A percentile compares a stretch with the other conserved stretches of the same genome.
Conservation (phyloP, 2,888 invertebrate genomes). For the Tinea pellionella region DNA sequence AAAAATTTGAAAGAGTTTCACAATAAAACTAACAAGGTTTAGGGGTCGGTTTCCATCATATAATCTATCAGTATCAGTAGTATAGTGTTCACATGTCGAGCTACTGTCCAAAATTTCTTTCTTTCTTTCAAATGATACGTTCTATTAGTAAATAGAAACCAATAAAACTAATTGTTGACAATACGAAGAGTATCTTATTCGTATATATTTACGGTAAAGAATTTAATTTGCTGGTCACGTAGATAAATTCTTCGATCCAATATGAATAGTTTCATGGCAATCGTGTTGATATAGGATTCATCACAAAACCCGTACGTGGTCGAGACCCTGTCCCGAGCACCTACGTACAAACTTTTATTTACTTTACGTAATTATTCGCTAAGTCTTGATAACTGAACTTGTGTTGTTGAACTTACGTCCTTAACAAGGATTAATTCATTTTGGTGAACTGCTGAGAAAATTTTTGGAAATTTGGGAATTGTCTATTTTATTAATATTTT, state of each 20-base stretch:
- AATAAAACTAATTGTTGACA: background rate
- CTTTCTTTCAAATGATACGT: background rate
- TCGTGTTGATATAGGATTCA: slow-evolving; percentile 5
- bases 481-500: too few relatives aligned
- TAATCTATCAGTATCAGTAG: too few relatives aligned
- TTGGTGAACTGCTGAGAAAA: background rate
- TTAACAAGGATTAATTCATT: slow-evolving; percentile 4
- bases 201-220: background rate
- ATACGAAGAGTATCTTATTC: background rate
- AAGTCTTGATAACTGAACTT: slow-evolving; percentile 1
- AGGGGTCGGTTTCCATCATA: too few relatives aligned
- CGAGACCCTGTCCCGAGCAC: background rate
- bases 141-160: background rate
- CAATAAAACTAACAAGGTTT: too few relatives aligned
- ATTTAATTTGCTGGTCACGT: slow-evolving; percentile 6
- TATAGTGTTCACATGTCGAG: too few relatives aligned
- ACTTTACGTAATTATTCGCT: background rate
- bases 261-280: slow-evolving; percentile 1
- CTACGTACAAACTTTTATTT: slow-evolving; percentile 1
- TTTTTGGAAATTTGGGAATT: too few relatives aligned
- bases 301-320: background rate
- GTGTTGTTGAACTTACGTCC: background rate
- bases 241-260: background rate
- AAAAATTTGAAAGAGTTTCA: too few relatives aligned
- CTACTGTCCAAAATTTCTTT: too few relatives aligned